Percentiles rank a stretch among this genome's conserved stretches.
Conservation (phyloP, 1,140 invertebrate genomes). For the Venturia canescens region DNA sequence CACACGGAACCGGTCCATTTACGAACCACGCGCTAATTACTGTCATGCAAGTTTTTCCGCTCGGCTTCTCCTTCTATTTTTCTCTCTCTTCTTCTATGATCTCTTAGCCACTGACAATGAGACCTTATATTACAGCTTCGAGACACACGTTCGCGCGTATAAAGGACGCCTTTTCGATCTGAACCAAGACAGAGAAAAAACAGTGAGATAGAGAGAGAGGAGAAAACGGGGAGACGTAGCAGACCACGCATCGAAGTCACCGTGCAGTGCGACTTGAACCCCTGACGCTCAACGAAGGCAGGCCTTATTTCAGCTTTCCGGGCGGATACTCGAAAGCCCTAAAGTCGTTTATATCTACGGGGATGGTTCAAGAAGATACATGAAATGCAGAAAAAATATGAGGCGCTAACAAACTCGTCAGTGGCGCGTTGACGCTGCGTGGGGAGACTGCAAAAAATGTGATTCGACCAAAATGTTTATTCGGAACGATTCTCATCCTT, state of each 20-base stretch:
- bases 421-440: constrained; percentile 36
- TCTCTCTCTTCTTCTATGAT: not conserved
- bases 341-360: not conserved
- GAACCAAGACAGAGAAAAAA: not conserved
- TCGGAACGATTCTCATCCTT: too few species aligned
- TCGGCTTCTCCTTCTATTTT: not conserved
- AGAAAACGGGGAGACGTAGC: not conserved
- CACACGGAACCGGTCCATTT: constrained; percentile 52
- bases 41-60: constrained; percentile 38
- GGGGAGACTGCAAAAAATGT: not conserved
- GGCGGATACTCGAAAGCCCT: not conserved
- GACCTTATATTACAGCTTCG: constrained; percentile 9
- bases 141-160: constrained; percentile 1
- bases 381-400: not conserved
- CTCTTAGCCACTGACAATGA: not conserved
- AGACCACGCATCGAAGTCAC: not conserved
- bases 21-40: constrained; percentile 52
- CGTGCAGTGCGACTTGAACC: not conserved
- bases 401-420: constrained; percentile 38
- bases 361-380: not conserved
- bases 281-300: not conserved
- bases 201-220: not conserved
- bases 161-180: not conserved
- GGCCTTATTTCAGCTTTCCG: not conserved
- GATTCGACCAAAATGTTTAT: too few species aligned